Evolutionary conservation across 64 coral and sea anemone species (phyloP).

Genomic region (Montipora foliosa): DNA sequence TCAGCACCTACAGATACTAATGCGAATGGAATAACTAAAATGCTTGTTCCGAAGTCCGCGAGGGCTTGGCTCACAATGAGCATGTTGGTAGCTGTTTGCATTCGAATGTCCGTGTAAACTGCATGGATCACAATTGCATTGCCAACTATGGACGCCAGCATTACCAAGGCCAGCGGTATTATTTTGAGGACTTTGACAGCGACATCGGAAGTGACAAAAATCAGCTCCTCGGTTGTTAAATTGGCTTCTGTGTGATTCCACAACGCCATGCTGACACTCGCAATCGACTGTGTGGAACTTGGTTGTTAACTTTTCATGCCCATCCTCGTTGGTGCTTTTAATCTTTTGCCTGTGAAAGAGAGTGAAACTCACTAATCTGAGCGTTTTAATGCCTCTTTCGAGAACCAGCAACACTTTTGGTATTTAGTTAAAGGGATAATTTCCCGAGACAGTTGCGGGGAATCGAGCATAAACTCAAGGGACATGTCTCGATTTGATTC

Average conservation of each 20-base stretch:
- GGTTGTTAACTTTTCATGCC: too few species aligned
- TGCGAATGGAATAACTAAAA: conserved; percentile 68
- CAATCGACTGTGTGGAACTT: too few species aligned
- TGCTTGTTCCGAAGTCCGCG: conserved; percentile 71
- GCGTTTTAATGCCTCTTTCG: too few species aligned
- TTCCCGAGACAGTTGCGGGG: too few species aligned
- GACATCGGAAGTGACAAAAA: background rate
- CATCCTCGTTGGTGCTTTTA: too few species aligned
- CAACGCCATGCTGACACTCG: background rate
- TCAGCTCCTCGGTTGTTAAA: background rate
- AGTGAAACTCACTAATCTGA: too few species aligned
- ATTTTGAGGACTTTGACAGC: conserved; percentile 50
- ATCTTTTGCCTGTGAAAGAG: too few species aligned
- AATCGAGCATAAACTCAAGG: too few species aligned
- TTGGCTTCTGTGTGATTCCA: background rate
- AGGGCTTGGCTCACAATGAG: conserved; percentile 84
- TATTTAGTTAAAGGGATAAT: too few species aligned
- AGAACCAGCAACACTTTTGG: too few species aligned
- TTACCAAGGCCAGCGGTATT: conserved; percentile 69
- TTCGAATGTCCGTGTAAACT: conserved; percentile 47
- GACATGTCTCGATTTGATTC: too few species aligned
- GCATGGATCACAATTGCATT: conserved; percentile 64
- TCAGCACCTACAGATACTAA: conserved; percentile 65
- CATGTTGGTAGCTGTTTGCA: conserved; percentile 76
- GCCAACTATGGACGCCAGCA: conserved; percentile 56